Evolutionary conservation across 1,140 invertebrate genomes (phyloP), one percentile per base, ranked within the genome.

Genomic region (Drosophila sulfurigaster): DNA sequence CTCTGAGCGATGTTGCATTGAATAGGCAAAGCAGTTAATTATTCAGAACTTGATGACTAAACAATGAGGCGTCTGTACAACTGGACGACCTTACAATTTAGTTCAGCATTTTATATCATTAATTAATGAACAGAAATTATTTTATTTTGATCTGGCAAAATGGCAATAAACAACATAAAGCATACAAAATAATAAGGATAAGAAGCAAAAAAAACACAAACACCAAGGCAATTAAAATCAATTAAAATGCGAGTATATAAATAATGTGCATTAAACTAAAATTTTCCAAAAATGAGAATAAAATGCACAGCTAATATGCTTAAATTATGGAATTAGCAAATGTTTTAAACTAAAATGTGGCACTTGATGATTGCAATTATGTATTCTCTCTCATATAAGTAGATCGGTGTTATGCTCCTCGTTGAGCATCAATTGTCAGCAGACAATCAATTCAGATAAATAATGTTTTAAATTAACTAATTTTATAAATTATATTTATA

Each of bases 281-380:
- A 52, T 45, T 66, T 68, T 49, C 13, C 43, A 67, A 51, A 52
- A 6, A n/a, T 43, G 15, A 11, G 10, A 13, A 32, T 10, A 59
- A 60, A 43, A 7, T 38, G 10, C 28, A 10, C 30, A 48, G 48
- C 75, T 86, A 78, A 78, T 81, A 75, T 75, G 82, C 79, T 79
- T 86, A 69, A 87, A 86, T 81, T 86, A 86, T 86, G 70, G 77
- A 81, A 85, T 86, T 78, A 86, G 79, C 66, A 78, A 85, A 86
- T 66, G 70, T 66, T 85, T 86, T 86, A 79, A 85, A 85, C 81
- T 81, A 86, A 81, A 71, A 75, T 58, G 15, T 52, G 48, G 20
- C 20, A 25, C 20, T 25, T 58, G 52, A 48, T 68, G 69, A 69
- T 67, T 2, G 32, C 46, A 49, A 46, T 87, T 66, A 72, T 62